Percentiles rank a stretch among this genome's conserved stretches.
Evolutionary conservation across 2,888 invertebrate species (phyloP).

Genomic region (Sphaeridia pumilis): DNA sequence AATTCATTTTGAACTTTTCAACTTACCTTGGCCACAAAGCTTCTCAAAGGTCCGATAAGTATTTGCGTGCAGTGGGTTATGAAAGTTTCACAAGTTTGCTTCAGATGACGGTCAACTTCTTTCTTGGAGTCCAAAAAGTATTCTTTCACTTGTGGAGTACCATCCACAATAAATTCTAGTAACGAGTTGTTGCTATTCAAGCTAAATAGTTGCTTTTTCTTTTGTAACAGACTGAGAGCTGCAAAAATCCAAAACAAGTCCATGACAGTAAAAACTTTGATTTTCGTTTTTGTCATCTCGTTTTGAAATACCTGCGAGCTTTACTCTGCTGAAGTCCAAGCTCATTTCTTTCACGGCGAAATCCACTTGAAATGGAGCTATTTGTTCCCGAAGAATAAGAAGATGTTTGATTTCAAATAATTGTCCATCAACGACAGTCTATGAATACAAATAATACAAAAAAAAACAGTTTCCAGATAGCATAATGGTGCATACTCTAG

Average conservation of each 20-base stretch:
- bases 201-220: conserved; percentile 73
- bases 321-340: conserved; percentile 85
- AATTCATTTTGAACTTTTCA: not conserved
- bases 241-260: too few relatives aligned
- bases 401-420: conserved; percentile 97
- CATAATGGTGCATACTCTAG: not conserved
- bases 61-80: conserved; percentile 66
- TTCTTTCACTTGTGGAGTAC: conserved; percentile 86
- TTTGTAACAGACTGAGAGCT: conserved; percentile 48
- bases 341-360: conserved; percentile 85
- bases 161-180: conserved; percentile 80
- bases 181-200: conserved; percentile 79
- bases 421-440: conserved; percentile 78
- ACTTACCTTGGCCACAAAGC: conserved; percentile 61
- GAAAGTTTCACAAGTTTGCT: conserved; percentile 76
- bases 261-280: too few relatives aligned
- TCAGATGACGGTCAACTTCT: conserved; percentile 86
- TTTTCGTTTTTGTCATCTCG: conserved; percentile 5
- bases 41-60: conserved; percentile 60
- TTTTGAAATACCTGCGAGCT: conserved; percentile 70
- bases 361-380: conserved; percentile 94
- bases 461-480: not conserved
- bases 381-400: conserved; percentile 90
- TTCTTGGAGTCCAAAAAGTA: conserved; percentile 87
- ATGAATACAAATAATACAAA: conserved; percentile 31